Conservation (phyloP, 92 coral and sea anemone species). For the Bergia sp. region DNA sequence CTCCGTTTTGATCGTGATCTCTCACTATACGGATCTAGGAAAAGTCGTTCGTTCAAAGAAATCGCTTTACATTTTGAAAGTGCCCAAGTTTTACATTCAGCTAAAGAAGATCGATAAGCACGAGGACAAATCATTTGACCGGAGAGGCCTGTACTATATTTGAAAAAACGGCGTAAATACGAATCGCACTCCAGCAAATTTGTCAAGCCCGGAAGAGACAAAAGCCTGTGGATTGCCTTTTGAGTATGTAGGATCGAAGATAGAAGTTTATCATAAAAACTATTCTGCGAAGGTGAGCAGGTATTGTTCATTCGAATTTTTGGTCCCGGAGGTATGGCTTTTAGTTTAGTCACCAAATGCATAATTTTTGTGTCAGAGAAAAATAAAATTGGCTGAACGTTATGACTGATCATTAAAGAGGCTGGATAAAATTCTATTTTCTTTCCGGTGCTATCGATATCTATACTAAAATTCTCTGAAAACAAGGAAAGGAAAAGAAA, state of each 20-base stretch:
- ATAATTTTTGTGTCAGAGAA: slow-evolving; percentile 13
- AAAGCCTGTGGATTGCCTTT: slow-evolving; percentile 19
- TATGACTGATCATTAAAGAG: background rate
- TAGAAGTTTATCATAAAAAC: background rate
- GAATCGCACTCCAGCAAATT: slow-evolving; percentile 49
- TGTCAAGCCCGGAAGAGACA: slow-evolving; percentile 19
- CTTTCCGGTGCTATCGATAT: slow-evolving; percentile 1
- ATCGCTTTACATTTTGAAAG: background rate
- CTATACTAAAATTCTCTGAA: background rate
- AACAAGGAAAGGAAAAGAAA: background rate
- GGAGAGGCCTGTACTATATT: slow-evolving; percentile 37
- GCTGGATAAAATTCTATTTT: slow-evolving; percentile 6
- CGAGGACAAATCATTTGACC: slow-evolving; percentile 52
- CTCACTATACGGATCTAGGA: no score
- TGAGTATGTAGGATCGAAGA: background rate
- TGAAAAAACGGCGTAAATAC: slow-evolving; percentile 45
- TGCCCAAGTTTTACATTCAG: slow-evolving; percentile 54
- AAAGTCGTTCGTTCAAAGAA: background rate
- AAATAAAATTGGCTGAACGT: background rate
- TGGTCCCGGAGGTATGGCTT: background rate
- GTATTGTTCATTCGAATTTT: background rate
- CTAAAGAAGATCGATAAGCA: slow-evolving; percentile 18
- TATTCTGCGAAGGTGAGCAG: background rate
- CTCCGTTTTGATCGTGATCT: background rate
- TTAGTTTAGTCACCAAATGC: background rate